These are phyloP conservation scores for Mus minutoides DNA, from an alignment of 2,797 vertebrate species.

Conservation along the genomic window DNA sequence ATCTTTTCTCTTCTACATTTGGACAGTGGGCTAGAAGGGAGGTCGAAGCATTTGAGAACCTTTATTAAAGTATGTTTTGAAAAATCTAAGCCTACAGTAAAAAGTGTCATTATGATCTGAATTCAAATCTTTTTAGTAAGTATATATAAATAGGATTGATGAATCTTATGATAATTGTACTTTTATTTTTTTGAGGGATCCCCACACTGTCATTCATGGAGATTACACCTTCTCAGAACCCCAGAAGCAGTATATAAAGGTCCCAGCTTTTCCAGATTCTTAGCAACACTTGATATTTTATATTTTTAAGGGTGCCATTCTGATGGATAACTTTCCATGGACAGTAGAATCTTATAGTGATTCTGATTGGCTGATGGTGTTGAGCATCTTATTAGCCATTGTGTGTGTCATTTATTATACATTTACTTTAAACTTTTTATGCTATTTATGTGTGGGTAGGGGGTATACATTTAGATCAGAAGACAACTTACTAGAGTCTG, in stretches of 20 bases:
- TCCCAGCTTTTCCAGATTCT: background rate
- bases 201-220: background rate
- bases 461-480: background rate
- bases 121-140: background rate
- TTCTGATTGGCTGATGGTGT: background rate
- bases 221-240: background rate
- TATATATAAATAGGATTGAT: background rate
- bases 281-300: background rate
- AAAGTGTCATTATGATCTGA: background rate
- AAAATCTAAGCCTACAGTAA: background rate
- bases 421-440: background rate
- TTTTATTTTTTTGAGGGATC: background rate
- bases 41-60: background rate
- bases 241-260: background rate
- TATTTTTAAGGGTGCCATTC: background rate
- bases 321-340: background rate
- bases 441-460: background rate
- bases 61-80: background rate
- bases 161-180: background rate
- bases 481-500: background rate
- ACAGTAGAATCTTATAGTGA: background rate
- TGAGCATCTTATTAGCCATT: background rate
- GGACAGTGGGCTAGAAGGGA: background rate
- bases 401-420: background rate
- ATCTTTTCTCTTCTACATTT: background rate